phyloP scores from a whole-genome alignment of 2,113 vertebrate species.

The Passerina amoena region DNA sequence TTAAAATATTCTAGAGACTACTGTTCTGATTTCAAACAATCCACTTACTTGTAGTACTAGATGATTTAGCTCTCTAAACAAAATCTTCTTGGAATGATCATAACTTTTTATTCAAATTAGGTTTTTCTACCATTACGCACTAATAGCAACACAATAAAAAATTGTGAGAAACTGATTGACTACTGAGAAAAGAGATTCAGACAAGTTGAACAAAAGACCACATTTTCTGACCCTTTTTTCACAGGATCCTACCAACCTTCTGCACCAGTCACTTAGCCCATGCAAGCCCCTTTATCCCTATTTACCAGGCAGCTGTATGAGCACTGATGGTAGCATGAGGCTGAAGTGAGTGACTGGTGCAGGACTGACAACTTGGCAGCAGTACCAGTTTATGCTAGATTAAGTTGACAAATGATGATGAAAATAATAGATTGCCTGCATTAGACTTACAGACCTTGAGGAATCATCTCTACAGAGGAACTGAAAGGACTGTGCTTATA shows the following conservation, averaged over 20 bases:
- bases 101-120: not conserved
- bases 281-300: not conserved
- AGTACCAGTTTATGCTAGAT: not conserved
- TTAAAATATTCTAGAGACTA: not conserved
- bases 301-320: not conserved
- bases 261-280: not conserved
- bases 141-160: not conserved
- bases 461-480: not conserved
- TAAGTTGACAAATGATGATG: not conserved
- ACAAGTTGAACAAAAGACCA: not conserved
- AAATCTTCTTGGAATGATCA: not conserved
- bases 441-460: not conserved
- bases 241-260: not conserved
- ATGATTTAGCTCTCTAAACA: not conserved
- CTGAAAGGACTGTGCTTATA: not conserved
- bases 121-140: not conserved
- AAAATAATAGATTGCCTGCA: not conserved
- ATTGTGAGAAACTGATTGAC: not conserved
- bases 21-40: not conserved
- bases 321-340: not conserved
- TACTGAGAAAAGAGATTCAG: not conserved
- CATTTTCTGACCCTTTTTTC: not conserved
- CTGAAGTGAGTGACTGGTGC: not conserved
- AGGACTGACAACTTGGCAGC: not conserved
- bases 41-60: not conserved